phyloP scores from a whole-genome alignment of 1,140 invertebrate genomes.

The Magallana gigas region DNA sequence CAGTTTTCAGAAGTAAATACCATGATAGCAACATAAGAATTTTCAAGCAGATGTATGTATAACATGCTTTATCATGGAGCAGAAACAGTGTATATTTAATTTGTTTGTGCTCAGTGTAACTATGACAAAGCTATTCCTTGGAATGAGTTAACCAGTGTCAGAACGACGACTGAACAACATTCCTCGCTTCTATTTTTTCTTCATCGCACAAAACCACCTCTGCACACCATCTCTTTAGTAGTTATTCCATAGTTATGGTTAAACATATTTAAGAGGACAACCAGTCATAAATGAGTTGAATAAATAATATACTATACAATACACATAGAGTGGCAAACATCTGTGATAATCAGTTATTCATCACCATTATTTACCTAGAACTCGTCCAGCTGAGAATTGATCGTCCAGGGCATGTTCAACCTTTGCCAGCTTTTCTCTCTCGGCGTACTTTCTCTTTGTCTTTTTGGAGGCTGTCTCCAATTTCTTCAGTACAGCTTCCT shows the following conservation, averaged over 20 bases:
- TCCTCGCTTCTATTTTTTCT: slow-evolving; percentile 45
- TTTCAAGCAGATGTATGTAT: too few relatives aligned
- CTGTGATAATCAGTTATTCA: too few relatives aligned
- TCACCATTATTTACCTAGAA: slow-evolving; percentile 84
- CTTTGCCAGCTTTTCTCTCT: slow-evolving; percentile 93
- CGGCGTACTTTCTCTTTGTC: slow-evolving; percentile 94
- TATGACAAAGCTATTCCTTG: slow-evolving; percentile 71
- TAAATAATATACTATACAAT: too few relatives aligned
- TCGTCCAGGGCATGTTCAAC: slow-evolving; percentile 96
- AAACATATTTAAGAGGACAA: too few relatives aligned
- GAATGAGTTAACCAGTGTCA: slow-evolving; percentile 57
- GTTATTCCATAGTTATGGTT: too few relatives aligned
- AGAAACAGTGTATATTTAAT: not conserved
- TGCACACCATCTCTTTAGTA: too few relatives aligned
- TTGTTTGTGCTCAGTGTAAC: slow-evolving; percentile 73
- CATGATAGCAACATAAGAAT: too few relatives aligned
- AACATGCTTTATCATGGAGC: too few relatives aligned
- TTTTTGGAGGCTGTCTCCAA: slow-evolving; percentile 91
- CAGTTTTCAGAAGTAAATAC: too few relatives aligned
- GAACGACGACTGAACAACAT: slow-evolving; percentile 61
- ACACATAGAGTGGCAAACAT: too few relatives aligned
- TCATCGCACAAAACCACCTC: not conserved
- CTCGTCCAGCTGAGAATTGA: slow-evolving; percentile 96
- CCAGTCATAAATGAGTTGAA: too few relatives aligned
- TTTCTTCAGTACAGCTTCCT: slow-evolving; percentile 96